Base-by-base conservation (phyloP, 2,797 vertebrate species). In the Poeciliopsis presidionis region DNA sequence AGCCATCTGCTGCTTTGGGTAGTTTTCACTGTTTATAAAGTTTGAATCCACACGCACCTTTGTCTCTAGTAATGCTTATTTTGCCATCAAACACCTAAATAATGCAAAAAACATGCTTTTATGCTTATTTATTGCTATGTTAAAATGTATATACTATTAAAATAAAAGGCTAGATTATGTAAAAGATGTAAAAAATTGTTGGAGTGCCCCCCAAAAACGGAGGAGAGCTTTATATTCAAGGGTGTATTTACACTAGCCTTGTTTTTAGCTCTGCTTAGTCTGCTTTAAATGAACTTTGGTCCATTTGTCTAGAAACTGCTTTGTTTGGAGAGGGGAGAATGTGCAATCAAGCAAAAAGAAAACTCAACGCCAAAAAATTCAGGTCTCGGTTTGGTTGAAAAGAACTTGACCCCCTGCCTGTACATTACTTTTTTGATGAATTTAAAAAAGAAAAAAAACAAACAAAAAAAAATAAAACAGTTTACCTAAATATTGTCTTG, bases 401-500 rank as follows among this genome's bases (percentile, higher is more conserved):
- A 16, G 13, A 59, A 5, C 13, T 30, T 28, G n/a, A 30, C 4
- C 45, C 45, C 73, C 75, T 33, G 0, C 67, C n/a, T 59, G 57
- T 65, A 46, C 51, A 81, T 25, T n/a, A 12, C 12, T 3, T 46
- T 28, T 57, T 18, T 9, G 69, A 75, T 61, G 70, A 55, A 51
- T 82, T 78, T 87, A 76, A 2, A 75, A 81, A 30, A 30, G 9
- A 70, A n/a, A 77, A 2, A 75, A 80, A 30, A 30, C 1, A 70
- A n/a, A 39, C 49, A 28, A 46, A 82, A 63, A 75, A 73, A 12
- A 13, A n/a, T n/a, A n/a, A 46, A 61, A 33, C 3, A 30, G 4
- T 59, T 59, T 30, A 30, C 33, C 59, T 43, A 86, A 77, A 87
- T 73, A 86, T 80, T 67, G 49, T n/a, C 72, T 89, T 85, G 79